Evolutionary conservation across 64 coral and sea anemone species (phyloP).

Genomic region (Orbicella faveolata): DNA sequence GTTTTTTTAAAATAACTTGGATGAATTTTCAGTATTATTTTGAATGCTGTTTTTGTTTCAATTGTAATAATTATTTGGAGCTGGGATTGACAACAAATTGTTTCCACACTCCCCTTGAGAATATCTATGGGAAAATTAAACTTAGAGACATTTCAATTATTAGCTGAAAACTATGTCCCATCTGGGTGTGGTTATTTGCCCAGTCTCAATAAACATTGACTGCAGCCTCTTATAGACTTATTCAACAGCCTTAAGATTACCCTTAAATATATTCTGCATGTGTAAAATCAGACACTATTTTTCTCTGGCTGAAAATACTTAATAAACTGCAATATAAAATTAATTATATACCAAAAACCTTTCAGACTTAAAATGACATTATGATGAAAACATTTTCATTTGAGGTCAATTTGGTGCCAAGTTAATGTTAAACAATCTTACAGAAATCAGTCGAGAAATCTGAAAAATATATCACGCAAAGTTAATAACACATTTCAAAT

Average conservation of each 20-base stretch:
- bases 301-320: no score
- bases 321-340: no score
- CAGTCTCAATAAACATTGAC: neutral
- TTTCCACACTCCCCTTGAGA: no score
- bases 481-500: neutral
- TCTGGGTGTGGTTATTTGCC: neutral
- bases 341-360: no score
- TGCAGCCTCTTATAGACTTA: neutral
- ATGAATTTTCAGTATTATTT: no score
- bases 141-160: neutral
- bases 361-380: neutral
- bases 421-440: neutral
- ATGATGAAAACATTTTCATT: neutral
- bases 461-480: neutral
- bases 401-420: neutral
- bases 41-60: no score
- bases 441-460: neutral
- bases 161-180: neutral
- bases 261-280: neutral
- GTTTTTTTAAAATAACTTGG: no score
- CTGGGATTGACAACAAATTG: no score
- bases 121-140: no score
- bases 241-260: neutral
- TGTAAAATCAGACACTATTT: neutral
- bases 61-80: no score